A percentile compares a stretch with the other conserved stretches of the same genome.
Evolutionary conservation across 2,113 vertebrate genomes (phyloP).

Genomic region (Paracanthobrama guichenoti): DNA sequence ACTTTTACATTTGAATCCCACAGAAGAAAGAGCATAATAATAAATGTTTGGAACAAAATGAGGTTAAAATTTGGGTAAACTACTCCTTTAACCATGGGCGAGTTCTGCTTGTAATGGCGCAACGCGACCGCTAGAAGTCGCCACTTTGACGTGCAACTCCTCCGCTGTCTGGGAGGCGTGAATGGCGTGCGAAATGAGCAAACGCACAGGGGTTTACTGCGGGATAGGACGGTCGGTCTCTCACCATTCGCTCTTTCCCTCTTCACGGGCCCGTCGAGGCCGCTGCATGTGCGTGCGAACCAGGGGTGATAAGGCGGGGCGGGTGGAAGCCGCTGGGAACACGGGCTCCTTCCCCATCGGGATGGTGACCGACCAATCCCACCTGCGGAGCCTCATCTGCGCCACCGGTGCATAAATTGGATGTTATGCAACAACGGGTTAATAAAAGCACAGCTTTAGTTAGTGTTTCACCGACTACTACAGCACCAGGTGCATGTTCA

Average conservation of each 20-base stretch:
- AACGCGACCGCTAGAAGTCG: conserved; percentile 44
- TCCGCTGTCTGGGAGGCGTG: conserved; percentile 21
- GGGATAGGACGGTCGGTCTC: background rate
- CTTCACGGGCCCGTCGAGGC: background rate
- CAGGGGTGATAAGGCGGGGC: background rate
- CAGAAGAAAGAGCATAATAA: background rate
- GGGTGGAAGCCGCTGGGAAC: background rate
- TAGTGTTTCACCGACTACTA: background rate
- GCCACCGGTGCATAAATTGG: conserved; percentile 6
- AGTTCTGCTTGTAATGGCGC: conserved; percentile 20
- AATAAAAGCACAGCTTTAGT: background rate
- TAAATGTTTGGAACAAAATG: background rate
- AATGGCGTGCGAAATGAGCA: conserved; percentile 26
- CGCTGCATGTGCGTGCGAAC: conserved; percentile 9
- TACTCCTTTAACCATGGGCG: background rate
- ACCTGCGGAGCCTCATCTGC: conserved; percentile 38
- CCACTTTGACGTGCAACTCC: conserved; percentile 33
- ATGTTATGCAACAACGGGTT: conserved; percentile 26
- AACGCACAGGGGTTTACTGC: background rate
- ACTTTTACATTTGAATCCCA: no score
- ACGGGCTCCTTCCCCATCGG: conserved; percentile 5
- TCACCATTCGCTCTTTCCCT: background rate
- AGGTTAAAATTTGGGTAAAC: no score
- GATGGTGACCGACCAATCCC: conserved; percentile 4
- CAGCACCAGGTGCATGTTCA: conserved; percentile 11